Evolutionary conservation across 2,888 invertebrate genomes (phyloP), one percentile per base, ranked within the genome.

Genomic region (Dryadula phaetusa): DNA sequence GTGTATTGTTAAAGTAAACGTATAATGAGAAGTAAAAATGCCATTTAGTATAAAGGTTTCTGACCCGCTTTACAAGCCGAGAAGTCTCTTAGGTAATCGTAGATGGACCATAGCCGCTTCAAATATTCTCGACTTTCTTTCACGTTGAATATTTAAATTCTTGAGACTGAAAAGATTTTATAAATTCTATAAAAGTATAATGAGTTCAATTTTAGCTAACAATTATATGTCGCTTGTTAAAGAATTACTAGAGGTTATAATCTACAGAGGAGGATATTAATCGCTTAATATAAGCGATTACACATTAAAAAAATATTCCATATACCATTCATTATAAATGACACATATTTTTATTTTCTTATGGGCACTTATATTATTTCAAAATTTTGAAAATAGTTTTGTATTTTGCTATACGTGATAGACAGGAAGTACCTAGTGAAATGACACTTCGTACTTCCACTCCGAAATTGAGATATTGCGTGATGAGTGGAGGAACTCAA

Each of bases 61-160:
- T 60, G 60, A 60, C 44, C 44, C 60, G 44, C 60, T 60, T 44
- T 12, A 60, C 44, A 44, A 54, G 46, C 44, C 34, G 46, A 64
- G 54, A 64, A 56, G 37, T 64, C 54, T 64, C 64, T 56, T 56
- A 56, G 56, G 64, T 56, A 64, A 64, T 64, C 64, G 56, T 56
- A 25, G 42, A 63, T 53, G 53, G 56, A 56, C 64, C 54, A 56
- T 46, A 56, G 64, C 28, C 22, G 16, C 25, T 56, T 64, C 22
- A 64, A 64, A 64, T 60, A 32, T 56, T 64, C 64, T 47, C 44
- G 56, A 46, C 25, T 44, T 56, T 64, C 34, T 37, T 62, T 64
- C 25, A 34, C 25, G 32, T 37, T 56, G 18, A 16, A 46, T 18
- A 56, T 46, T 64, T 22, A 62, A 53, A 18, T 42, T 3, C 32